Conservation (phyloP, 2,888 invertebrate species). For the Calliopum simillimum region DNA sequence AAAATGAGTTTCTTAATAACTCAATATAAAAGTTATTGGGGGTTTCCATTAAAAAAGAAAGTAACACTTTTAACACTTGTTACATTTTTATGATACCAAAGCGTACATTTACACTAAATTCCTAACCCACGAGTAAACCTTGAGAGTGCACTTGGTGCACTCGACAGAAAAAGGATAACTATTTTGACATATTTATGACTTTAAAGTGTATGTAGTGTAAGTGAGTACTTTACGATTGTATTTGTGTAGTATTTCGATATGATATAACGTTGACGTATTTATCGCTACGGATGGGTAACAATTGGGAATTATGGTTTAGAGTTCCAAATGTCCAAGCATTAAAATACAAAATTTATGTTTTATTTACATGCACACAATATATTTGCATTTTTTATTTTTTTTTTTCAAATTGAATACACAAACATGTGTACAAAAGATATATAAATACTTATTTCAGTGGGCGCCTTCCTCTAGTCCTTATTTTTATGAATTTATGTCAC, state of each 20-base stretch:
- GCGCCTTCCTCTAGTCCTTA: neutral
- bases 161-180: conserved; percentile 31
- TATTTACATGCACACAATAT: conserved; percentile 5
- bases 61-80: conserved; percentile 31
- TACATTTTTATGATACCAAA: conserved; percentile 11
- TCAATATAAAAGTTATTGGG: conserved; percentile 12
- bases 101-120: conserved; percentile 1
- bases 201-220: neutral
- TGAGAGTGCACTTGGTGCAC: neutral
- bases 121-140: conserved; percentile 24
- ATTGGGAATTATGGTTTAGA: conserved; percentile 39
- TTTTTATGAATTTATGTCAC: neutral
- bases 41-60: conserved; percentile 10
- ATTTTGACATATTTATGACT: conserved; percentile 42
- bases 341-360: conserved; percentile 25
- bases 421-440: neutral
- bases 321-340: conserved; percentile 31
- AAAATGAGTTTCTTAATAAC: neutral
- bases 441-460: neutral
- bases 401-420: neutral
- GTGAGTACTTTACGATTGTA: neutral
- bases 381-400: neutral
- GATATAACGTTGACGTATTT: conserved; percentile 46
- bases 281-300: conserved; percentile 37
- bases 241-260: conserved; percentile 11